Percentiles rank a stretch among this genome's conserved stretches.
phyloP scores from a whole-genome alignment of 1,140 invertebrate species.

The Sarcophaga peregrina region DNA sequence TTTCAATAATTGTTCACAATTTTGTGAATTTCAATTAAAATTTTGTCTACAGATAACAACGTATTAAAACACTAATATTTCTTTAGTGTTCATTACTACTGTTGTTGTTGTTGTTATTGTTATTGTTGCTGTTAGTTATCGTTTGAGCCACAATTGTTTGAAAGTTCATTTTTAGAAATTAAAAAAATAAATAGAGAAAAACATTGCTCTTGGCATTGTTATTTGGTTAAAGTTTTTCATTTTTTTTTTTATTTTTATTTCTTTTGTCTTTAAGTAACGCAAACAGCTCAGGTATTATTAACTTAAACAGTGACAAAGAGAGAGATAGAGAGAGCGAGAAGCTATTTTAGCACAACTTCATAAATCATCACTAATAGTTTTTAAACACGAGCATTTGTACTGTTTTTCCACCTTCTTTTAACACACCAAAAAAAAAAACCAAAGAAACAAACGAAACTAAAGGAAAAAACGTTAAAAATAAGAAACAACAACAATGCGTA shows the following conservation, averaged over 20 bases:
- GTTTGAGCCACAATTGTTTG: too few relatives aligned
- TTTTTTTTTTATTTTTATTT: neutral
- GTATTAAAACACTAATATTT: slow-evolving; percentile 29
- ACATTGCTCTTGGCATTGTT: slow-evolving; percentile 9
- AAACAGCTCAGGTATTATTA: neutral
- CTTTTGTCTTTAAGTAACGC: too few relatives aligned
- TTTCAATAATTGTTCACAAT: neutral
- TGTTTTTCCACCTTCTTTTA: slow-evolving; percentile 4
- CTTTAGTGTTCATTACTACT: neutral
- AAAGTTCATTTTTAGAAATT: neutral
- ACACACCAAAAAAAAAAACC: neutral
- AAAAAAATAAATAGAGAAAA: neutral
- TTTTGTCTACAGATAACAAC: slow-evolving; percentile 26
- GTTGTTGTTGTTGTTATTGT: neutral
- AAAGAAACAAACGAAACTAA: too few relatives aligned
- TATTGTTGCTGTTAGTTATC: neutral
- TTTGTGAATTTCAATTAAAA: slow-evolving; percentile 30
- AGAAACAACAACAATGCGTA: neutral
- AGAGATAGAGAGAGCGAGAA: neutral
- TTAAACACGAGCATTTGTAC: slow-evolving; percentile 29
- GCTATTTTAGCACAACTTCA: slow-evolving; percentile 30
- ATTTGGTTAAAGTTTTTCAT: neutral
- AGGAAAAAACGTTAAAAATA: too few relatives aligned
- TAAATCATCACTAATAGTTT: slow-evolving; percentile 40
- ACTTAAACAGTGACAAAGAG: neutral